phyloP scores from a whole-genome alignment of 2,888 invertebrate species.

The Nesidiocoris tenuis region DNA sequence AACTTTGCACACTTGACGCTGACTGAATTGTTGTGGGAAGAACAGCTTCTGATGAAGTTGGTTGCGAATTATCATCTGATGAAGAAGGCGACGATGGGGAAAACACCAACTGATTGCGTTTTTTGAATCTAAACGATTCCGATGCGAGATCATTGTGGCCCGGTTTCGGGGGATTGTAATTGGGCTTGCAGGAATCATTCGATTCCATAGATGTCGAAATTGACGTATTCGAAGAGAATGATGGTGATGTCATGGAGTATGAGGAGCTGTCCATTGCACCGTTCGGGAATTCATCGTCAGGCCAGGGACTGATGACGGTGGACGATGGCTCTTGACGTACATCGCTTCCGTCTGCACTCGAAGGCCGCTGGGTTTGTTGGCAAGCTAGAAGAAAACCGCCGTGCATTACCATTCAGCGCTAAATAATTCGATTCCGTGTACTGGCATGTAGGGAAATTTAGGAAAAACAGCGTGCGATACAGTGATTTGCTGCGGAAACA shows the following conservation, averaged over 20 bases:
- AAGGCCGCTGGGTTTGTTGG: no score
- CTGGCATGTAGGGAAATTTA: no score
- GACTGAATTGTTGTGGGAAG: no score
- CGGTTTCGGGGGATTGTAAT: conserved; percentile 19
- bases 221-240: conserved; percentile 14
- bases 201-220: background rate
- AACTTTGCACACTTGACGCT: no score
- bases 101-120: background rate
- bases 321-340: background rate
- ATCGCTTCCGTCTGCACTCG: background rate
- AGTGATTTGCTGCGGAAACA: no score
- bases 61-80: background rate
- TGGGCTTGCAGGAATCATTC: background rate
- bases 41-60: background rate
- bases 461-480: no score
- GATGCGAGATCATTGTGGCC: no score
- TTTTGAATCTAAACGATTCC: background rate
- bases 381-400: no score
- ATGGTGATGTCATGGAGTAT: conserved; percentile 28
- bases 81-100: conserved; percentile 28
- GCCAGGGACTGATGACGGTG: background rate
- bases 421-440: no score
- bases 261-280: no score
- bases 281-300: background rate
- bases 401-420: no score